Evolutionary conservation across 2,797 vertebrate species (phyloP), one percentile per base, ranked within the genome.

Genomic region (Pogoniulus pusillus): DNA sequence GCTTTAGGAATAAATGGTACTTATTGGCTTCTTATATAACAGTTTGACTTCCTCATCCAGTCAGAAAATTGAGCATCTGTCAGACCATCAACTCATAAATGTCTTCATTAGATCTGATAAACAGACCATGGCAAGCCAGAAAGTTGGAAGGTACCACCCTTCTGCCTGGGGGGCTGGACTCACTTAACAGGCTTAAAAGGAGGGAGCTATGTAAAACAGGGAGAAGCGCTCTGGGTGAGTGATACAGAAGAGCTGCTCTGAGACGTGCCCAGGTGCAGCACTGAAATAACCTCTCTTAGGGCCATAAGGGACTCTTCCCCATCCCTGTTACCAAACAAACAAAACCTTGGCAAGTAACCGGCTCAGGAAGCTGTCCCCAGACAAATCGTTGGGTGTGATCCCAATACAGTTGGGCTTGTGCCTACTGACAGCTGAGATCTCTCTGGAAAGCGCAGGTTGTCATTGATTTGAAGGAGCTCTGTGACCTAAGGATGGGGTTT

Each of bases 51-150:
- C 93, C 87, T 96, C 93, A 32, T 72, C 91, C 27, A 77, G 87
- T 96, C 81, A 96, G 94, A 94, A 93, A 93, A 89, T 54, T 74
- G 91, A 93, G 93, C 87, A 93, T 96, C 95, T 89, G 94, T 95
- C 91, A 91, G 95, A 74, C 87, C 59, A 72, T 92, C 93, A 79
- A 92, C 85, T 93, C 93, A 91, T 91, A 91, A 94, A 95, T 82
- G 92, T 87, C 90, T 37, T 91, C 94, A 94, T 96, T 86, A 96
- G 95, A 95, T 88, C 95, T 90, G 95, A 96, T 94, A 94, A 96
- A 93, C 94, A 95, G 94, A 93, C 73, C 58, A 26, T 90, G 95
- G 95, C 95, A 95, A 94, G 93, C 34, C 86, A 87, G 79, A 16
- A 89, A 91, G 74, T 87, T 92, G 86, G 92, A 87, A 92, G 88